Conservation (phyloP, 2,797 vertebrate genomes). For the Cygnus olor region DNA sequence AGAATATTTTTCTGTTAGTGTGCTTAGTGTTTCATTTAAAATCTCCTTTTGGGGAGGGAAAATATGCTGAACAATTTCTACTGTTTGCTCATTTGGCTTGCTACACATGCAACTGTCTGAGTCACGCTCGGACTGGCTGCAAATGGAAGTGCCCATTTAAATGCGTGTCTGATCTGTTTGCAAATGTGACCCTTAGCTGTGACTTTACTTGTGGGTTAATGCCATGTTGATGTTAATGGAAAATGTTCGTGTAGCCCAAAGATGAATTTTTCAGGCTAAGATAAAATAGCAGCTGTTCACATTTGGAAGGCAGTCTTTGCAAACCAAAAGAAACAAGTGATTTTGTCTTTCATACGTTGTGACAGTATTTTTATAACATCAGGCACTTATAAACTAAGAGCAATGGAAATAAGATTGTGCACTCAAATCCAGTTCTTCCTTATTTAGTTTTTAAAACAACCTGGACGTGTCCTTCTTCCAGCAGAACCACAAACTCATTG, state of each 20-base stretch:
- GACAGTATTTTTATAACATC: not conserved
- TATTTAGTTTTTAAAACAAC: not conserved
- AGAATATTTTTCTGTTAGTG: not conserved
- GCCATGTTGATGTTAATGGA: not conserved
- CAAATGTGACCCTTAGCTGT: not conserved
- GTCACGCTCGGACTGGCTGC: not conserved
- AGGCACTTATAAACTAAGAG: not conserved
- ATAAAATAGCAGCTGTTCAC: not conserved
- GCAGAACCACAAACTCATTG: accelerated
- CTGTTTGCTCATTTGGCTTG: not conserved
- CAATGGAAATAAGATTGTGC: not conserved
- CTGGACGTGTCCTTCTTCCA: not conserved
- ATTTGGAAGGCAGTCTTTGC: not conserved
- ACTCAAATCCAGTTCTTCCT: not conserved
- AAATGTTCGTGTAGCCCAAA: not conserved
- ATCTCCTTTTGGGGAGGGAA: not conserved
- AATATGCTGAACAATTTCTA: not conserved
- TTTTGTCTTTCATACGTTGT: not conserved
- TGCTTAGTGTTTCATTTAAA: not conserved
- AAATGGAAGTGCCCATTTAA: not conserved
- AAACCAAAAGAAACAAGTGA: not conserved
- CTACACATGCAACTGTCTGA: not conserved
- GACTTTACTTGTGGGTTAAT: not conserved
- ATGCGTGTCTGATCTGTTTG: not conserved
- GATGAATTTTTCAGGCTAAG: not conserved